These are phyloP conservation scores for Ceraclea dissimilis DNA, from an alignment of 2,888 invertebrate genomes.

Conservation along the genomic window DNA sequence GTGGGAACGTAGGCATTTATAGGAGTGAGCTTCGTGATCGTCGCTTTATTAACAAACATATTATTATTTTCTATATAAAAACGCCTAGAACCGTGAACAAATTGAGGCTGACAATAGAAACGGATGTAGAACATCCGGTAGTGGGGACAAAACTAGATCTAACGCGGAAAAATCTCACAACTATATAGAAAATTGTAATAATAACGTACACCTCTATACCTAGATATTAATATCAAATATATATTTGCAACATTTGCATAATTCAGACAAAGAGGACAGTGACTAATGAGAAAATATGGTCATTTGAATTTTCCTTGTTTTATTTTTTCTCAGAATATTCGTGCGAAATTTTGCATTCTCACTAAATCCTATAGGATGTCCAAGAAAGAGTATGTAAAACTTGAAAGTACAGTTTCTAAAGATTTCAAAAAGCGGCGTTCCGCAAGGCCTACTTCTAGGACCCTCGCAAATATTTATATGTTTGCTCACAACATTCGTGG, in stretches of 20 bases:
- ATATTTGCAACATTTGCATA: neutral
- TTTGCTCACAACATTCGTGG: too few species aligned
- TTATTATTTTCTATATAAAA: neutral
- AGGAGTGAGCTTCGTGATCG: too few species aligned
- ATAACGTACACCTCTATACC: neutral
- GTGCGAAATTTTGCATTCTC: too few species aligned
- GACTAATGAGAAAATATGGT: too few species aligned
- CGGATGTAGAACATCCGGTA: neutral
- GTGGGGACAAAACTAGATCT: neutral
- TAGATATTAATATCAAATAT: neutral
- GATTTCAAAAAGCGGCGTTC: too few species aligned
- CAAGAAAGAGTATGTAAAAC: too few species aligned
- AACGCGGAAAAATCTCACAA: slow-evolving; percentile 1
- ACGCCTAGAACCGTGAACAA: slow-evolving; percentile 1
- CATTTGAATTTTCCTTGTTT: too few species aligned
- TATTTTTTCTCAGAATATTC: too few species aligned
- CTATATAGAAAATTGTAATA: neutral
- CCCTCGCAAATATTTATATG: too few species aligned
- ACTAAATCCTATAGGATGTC: too few species aligned
- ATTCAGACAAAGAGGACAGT: neutral
- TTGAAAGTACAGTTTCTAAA: too few species aligned
- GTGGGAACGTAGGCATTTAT: neutral
- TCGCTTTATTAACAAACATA: neutral
- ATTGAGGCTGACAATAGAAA: neutral
- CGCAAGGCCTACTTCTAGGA: too few species aligned